Percentiles rank a stretch among this genome's conserved stretches.
Conservation (phyloP, 2,113 vertebrate genomes). For the Nycticebus coucang region DNA sequence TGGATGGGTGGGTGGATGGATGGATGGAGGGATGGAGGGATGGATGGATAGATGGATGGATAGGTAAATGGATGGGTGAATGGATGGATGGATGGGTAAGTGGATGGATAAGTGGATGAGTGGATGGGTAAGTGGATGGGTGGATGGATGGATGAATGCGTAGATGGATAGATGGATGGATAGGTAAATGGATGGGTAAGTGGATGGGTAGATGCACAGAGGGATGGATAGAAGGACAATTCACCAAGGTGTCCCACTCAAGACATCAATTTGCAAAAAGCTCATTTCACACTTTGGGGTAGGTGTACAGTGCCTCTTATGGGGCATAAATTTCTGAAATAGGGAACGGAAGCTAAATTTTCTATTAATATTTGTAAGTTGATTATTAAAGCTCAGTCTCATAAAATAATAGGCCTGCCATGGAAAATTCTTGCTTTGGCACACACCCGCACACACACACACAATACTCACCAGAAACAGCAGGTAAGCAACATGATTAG, state of each 20-base stretch:
- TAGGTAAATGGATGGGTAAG: neutral
- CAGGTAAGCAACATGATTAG: constrained; percentile 21
- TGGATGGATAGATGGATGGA: no score
- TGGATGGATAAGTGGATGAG: no score
- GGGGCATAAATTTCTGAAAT: neutral
- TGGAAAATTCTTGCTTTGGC: constrained; percentile 1
- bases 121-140: no score
- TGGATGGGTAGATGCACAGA: neutral
- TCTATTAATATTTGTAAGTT: neutral
- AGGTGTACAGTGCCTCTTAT: neutral
- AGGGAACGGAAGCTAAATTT: neutral
- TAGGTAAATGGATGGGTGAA: no score
- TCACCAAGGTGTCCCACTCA: neutral
- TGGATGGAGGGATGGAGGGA: no score
- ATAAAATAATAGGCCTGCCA: neutral
- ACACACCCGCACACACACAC: neutral
- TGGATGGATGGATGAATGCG: no score
- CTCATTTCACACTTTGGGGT: neutral
- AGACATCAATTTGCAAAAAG: neutral
- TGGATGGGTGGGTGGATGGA: neutral
- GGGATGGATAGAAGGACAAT: neutral
- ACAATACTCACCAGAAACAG: constrained; percentile 19
- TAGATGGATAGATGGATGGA: no score
- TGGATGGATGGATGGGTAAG: neutral
- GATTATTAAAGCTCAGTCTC: constrained; percentile 3